Conservation (phyloP, 2,888 invertebrate species). For the Chrysopilus asiliformis region DNA sequence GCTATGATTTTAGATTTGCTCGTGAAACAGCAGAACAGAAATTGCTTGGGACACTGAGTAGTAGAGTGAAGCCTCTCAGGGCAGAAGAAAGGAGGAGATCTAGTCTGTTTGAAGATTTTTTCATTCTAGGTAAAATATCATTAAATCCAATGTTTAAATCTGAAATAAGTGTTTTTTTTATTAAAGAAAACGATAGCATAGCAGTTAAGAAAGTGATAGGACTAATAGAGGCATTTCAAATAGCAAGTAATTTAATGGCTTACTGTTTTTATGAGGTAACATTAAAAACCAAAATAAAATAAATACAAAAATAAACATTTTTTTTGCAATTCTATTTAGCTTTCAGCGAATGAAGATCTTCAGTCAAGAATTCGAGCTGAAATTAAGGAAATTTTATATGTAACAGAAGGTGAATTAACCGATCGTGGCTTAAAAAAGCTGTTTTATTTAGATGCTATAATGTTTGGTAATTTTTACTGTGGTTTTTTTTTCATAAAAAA, state of each 20-base stretch:
- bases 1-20: too few species aligned
- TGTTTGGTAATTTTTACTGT: conserved; percentile 7
- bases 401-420: conserved; percentile 9
- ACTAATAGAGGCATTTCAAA: conserved; percentile 11
- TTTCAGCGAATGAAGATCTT: conserved; percentile 11
- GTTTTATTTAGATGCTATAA: conserved; percentile 6
- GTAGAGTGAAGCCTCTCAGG: too few species aligned
- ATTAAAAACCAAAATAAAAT: too few species aligned
- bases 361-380: conserved; percentile 10
- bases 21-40: too few species aligned
- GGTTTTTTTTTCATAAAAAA: not conserved
- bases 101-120: too few species aligned
- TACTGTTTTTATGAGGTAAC: conserved; percentile 11
- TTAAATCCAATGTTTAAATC: too few species aligned
- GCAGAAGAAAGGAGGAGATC: too few species aligned
- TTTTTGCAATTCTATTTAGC: conserved; percentile 2
- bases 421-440: conserved; percentile 8
- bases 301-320: not conserved
- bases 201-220: conserved; percentile 7
- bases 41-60: too few species aligned
- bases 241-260: conserved; percentile 10
- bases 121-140: too few species aligned
- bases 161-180: too few species aligned
- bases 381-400: conserved; percentile 8
- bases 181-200: conserved; percentile 4